A percentile compares a stretch with the other conserved stretches of the same genome.
phyloP scores from a whole-genome alignment of 1,140 invertebrate species.

The Centruroides vittatus region DNA sequence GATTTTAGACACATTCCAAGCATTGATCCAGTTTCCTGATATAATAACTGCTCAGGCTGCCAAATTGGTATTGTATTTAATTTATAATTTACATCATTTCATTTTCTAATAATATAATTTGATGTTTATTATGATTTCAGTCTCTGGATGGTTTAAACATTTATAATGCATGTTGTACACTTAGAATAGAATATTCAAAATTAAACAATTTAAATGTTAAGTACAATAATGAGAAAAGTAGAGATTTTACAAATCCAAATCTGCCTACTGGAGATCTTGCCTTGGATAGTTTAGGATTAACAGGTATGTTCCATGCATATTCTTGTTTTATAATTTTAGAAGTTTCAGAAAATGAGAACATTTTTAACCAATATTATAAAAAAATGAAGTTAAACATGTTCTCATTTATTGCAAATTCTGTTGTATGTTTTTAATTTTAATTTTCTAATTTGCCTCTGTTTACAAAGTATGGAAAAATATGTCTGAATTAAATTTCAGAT shows the following conservation, averaged over 20 bases:
- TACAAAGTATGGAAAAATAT: no score
- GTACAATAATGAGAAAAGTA: constrained; percentile 98
- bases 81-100: constrained; percentile 28
- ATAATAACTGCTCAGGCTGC: constrained; percentile 89
- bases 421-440: no score
- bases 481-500: no score
- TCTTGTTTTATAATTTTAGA: no score
- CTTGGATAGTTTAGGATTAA: constrained; percentile 33
- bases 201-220: constrained; percentile 94
- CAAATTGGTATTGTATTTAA: constrained; percentile 57
- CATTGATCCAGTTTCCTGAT: constrained; percentile 95
- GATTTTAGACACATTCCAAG: constrained; percentile 91
- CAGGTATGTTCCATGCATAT: background rate
- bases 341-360: no score
- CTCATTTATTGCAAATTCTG: no score
- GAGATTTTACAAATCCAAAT: constrained; percentile 96
- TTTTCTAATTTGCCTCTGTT: no score
- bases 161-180: constrained; percentile 97
- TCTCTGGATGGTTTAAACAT: constrained; percentile 95
- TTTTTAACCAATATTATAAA: no score
- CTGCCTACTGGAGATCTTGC: constrained; percentile 80
- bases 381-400: no score
- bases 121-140: constrained; percentile 33
- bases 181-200: constrained; percentile 98
- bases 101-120: no score